These are phyloP conservation scores for Acrobasis repandana DNA, from an alignment of 2,888 invertebrate genomes.

Conservation along the genomic window DNA sequence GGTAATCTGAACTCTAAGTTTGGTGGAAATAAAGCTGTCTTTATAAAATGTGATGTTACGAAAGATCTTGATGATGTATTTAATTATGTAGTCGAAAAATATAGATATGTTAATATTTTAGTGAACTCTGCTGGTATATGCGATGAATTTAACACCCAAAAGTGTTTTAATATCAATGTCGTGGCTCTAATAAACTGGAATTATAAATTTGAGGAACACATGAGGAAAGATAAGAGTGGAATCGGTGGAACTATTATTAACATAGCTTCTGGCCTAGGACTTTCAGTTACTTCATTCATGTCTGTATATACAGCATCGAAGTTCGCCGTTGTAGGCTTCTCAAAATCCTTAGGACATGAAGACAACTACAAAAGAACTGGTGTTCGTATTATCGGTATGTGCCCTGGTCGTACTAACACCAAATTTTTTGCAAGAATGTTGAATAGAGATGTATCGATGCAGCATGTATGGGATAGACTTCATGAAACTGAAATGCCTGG, in stretches of 20 bases:
- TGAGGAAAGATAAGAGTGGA: constrained; percentile 74
- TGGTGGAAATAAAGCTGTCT: constrained; percentile 1
- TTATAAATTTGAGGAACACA: constrained; percentile 68
- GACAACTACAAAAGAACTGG: constrained; percentile 60
- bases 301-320: not conserved
- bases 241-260: constrained; percentile 83
- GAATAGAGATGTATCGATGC: not conserved
- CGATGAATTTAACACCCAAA: not conserved
- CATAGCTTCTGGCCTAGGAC: constrained; percentile 73
- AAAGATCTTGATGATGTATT: not conserved
- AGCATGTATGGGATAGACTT: not conserved
- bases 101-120: not conserved
- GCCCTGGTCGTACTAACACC: constrained; percentile 3
- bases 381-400: not conserved
- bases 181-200: not conserved
- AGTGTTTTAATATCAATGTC: not conserved
- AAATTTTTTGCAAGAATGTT: not conserved
- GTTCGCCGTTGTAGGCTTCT: constrained; percentile 66
- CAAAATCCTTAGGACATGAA: constrained; percentile 59
- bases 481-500: not conserved
- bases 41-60: constrained; percentile 9
- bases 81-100: not conserved
- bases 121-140: not conserved
- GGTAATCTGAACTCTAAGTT: not conserved
- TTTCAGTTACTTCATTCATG: not conserved